Conservation (phyloP, 2,797 vertebrate genomes). For the Ataeniobius toweri region DNA sequence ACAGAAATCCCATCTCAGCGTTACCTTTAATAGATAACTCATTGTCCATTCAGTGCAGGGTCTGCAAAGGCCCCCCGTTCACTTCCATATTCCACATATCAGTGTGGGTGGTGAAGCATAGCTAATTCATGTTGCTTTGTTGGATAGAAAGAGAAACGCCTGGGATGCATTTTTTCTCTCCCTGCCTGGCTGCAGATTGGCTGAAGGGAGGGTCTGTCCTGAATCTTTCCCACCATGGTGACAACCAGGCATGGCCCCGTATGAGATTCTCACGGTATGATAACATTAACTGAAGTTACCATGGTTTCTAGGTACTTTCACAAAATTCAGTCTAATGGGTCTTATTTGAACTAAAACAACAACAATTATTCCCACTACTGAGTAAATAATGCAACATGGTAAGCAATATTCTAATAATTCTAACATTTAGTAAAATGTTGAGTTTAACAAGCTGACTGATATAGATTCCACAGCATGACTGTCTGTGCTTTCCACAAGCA, state of each 20-base stretch:
- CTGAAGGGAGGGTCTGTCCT: conserved; percentile 43
- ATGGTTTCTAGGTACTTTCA: not conserved
- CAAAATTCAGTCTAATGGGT: no score
- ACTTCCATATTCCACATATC: conserved; percentile 54
- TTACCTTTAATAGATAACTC: conserved; percentile 10
- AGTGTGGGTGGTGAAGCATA: conserved; percentile 42
- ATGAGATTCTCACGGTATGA: not conserved
- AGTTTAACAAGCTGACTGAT: not conserved
- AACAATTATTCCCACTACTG: no score
- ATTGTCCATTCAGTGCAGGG: conserved; percentile 22
- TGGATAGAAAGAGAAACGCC: conserved; percentile 60
- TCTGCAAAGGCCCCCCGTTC: conserved; percentile 24
- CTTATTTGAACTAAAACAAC: no score
- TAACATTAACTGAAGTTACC: not conserved
- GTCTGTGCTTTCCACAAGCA: no score
- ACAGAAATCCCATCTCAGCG: conserved; percentile 21
- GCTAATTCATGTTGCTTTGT: conserved; percentile 65
- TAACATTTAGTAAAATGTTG: not conserved
- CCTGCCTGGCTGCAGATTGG: conserved; percentile 38
- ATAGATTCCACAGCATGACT: not conserved
- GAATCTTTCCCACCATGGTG: conserved; percentile 31
- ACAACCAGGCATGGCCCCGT: conserved; percentile 24
- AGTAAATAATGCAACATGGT: not conserved
- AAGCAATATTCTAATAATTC: not conserved
- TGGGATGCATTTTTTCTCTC: conserved; percentile 64